phyloP scores from a whole-genome alignment of 1,140 invertebrate species.

The Panulirus ornatus region DNA sequence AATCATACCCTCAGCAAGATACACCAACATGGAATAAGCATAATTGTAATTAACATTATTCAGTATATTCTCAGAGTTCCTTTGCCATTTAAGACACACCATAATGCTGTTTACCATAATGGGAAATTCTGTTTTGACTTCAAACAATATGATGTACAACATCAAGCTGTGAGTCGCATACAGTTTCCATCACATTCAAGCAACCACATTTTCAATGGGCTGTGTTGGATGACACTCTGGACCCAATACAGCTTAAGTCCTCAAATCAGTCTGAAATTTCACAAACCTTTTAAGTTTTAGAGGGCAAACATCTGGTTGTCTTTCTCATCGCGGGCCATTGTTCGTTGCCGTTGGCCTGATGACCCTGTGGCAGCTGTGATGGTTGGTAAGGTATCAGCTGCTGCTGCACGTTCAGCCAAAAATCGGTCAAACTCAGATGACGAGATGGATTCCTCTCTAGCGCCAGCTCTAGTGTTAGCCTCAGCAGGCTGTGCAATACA shows the following conservation, averaged over 20 bases:
- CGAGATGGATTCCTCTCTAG: conserved; percentile 85
- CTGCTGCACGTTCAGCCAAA: conserved; percentile 91
- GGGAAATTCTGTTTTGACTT: background rate
- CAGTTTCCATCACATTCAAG: background rate
- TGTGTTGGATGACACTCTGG: background rate
- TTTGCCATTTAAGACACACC: background rate
- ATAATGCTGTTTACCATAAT: background rate
- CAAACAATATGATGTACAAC: background rate
- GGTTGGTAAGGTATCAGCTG: conserved; percentile 80
- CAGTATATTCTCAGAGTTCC: background rate
- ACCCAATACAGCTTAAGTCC: background rate
- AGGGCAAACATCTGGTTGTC: conserved; percentile 70
- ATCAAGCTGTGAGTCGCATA: background rate
- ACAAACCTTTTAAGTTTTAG: background rate
- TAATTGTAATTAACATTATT: too few species aligned
- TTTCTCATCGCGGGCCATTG: conserved; percentile 58
- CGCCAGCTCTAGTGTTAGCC: background rate
- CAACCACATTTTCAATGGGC: background rate
- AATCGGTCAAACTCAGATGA: conserved; percentile 96
- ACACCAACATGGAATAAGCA: background rate
- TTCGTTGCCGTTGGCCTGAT: conserved; percentile 47
- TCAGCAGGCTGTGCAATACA: background rate
- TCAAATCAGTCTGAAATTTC: background rate
- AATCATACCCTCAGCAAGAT: background rate
- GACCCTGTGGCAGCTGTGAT: conserved; percentile 76